Evolutionary conservation across 2,797 vertebrate genomes (phyloP).

Genomic region (Smutsia gigantea): DNA sequence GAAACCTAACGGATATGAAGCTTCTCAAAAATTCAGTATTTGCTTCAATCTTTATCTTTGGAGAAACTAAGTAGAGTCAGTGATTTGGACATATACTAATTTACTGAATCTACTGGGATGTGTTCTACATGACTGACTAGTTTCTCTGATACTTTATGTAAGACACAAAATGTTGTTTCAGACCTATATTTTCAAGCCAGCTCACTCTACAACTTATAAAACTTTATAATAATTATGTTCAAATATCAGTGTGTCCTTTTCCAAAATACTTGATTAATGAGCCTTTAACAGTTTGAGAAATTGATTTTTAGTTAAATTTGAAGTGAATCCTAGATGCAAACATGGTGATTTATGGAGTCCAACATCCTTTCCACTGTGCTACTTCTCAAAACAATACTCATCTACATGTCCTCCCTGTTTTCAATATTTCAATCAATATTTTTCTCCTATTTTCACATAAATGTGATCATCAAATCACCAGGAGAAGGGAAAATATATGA

Average conservation of each 20-base stretch:
- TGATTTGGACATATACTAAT: neutral
- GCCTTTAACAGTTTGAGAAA: conserved; percentile 2
- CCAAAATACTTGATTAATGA: conserved; percentile 9
- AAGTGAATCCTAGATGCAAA: neutral
- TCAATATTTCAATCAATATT: neutral
- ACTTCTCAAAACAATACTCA: conserved; percentile 13
- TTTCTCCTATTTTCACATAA: neutral
- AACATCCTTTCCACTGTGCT: neutral
- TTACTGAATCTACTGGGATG: neutral
- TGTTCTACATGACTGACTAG: neutral
- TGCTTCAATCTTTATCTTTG: neutral
- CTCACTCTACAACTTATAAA: neutral
- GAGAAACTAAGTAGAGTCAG: neutral
- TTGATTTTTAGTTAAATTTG: conserved; percentile 39
- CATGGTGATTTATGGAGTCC: neutral
- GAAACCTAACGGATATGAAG: neutral
- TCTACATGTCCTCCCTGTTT: neutral
- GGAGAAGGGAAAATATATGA: neutral
- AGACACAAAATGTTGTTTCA: neutral
- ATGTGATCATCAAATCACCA: neutral
- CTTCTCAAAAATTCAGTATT: neutral
- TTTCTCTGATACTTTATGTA: neutral
- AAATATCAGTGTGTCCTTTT: neutral
- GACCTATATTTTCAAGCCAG: neutral
- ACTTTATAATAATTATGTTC: conserved; percentile 18